Base-by-base conservation (phyloP, 2,888 invertebrate genomes). In the Deilephila elpenor region DNA sequence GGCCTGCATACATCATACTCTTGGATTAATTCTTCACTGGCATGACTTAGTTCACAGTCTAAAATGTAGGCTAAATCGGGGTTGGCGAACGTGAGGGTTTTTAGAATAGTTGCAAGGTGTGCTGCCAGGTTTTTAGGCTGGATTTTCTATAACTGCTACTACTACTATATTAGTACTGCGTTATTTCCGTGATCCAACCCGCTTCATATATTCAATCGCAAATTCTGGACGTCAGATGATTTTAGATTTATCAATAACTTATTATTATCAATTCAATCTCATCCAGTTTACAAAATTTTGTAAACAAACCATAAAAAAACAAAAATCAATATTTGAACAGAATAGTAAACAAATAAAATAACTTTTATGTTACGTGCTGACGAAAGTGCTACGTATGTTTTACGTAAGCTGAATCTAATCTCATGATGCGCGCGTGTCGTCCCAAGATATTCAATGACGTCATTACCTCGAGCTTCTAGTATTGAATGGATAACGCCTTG, bases 331-430 rank as follows among this genome's bases (percentile, higher is more conserved):
- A 56, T n/a, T n/a, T n/a, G 17, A 56, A n/a, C n/a, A 17, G 19
- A 11, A 6, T n/a, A 56, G 56, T n/a, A 61, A 61, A 29, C 61
- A 29, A 61, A 62, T 34, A 7, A 19, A 32, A 19, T 19, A 62
- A 19, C 6, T 19, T 32, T 2, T 29, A 60, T 32, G 34, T 62
- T 5, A 34, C 32, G 19, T 19, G 19, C 17, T 62, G 61, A 62
- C 61, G 34, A 62, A 34, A 56, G 34, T 19, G 32, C 34, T 29
- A 62, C 61, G 61, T 62, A 62, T 19, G 7, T 62, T 62, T 62
- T 62, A 34, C 61, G 61, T 34, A 62, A 62, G 56, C 56, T 6
- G 56, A 6, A 62, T 34, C 61, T 60, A 29, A 60, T 29, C 60
- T 60, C 17, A 29, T 29, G 29, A 14, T 60, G 17, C 60, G 29